A percentile compares a stretch with the other conserved stretches of the same genome.
These are phyloP conservation scores for Acanthornis magna DNA, from an alignment of 2,797 vertebrate species.

Conservation along the genomic window DNA sequence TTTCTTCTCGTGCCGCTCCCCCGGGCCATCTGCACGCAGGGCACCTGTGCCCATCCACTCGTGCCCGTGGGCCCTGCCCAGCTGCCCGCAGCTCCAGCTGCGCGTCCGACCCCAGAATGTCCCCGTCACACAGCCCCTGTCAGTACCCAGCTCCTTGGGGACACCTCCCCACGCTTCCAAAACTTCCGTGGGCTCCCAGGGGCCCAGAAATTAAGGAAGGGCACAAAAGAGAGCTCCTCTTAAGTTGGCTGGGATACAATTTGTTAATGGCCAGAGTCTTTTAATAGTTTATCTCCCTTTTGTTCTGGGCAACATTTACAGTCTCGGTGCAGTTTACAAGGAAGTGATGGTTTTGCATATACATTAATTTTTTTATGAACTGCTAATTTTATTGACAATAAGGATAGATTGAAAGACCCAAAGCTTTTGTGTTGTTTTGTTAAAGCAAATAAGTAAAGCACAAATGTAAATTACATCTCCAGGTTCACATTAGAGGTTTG, in stretches of 20 bases:
- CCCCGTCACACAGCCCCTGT: neutral
- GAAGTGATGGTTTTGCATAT: slow-evolving; percentile 76
- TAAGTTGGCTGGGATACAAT: slow-evolving; percentile 46
- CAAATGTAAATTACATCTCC: slow-evolving; percentile 83
- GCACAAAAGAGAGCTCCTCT: slow-evolving; percentile 24
- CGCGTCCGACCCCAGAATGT: neutral
- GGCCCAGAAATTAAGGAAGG: neutral
- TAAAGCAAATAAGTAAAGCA: slow-evolving; percentile 82
- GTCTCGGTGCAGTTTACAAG: slow-evolving; percentile 71
- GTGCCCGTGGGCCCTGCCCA: neutral
- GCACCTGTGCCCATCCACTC: neutral
- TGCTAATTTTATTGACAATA: slow-evolving; percentile 81
- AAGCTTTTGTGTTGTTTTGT: slow-evolving; percentile 81
- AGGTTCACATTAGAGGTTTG: slow-evolving; percentile 82
- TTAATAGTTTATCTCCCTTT: slow-evolving; percentile 56
- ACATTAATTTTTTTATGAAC: slow-evolving; percentile 74
- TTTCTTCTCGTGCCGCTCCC: too few species aligned
- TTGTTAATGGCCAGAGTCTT: slow-evolving; percentile 55
- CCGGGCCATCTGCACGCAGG: neutral
- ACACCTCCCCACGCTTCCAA: neutral
- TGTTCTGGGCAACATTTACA: slow-evolving; percentile 60
- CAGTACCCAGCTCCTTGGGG: neutral
- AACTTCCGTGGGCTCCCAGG: neutral
- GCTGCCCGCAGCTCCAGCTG: neutral
- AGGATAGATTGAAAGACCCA: slow-evolving; percentile 78